Base-by-base conservation (phyloP, 2,888 invertebrate species). In the Drosophila borealis region DNA sequence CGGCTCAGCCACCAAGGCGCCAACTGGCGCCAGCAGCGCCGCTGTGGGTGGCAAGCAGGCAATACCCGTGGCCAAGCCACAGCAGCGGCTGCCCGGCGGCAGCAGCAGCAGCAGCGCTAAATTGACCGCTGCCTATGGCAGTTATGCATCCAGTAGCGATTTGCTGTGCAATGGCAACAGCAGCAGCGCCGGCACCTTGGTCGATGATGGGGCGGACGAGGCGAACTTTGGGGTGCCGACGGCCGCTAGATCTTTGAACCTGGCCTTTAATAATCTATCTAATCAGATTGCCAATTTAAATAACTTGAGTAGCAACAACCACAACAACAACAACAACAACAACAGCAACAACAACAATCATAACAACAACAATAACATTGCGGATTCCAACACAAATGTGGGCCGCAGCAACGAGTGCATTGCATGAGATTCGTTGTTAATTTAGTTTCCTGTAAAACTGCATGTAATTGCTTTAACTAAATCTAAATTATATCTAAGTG, bases 401-500 rank as follows among this genome's bases (percentile, higher is more conserved):
- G 87, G 87, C 55, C 75, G 74, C 65, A 90, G 63, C 78, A 89
- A 81, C 81, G 85, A 89, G 70, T 88, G 90, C 82, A 81, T 90
- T 84, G 91, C 91, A 91, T 91, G 90, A 91, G 81, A 83, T 78
- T 80, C 76, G 51, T 66, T 76, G 69, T 81, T 80, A 74, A 81
- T 82, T 77, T 76, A 85, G 78, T 81, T 74, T 49, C 34, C 14
- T 57, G 49, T 50, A 49, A 34, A 13, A 53, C 53, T 71, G 74
- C 74, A 64, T 51, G 63, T 73, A 67, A 46, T 44, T 67, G 55
- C 57, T 55, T 29, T 45, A 49, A 56, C 65, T 54, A 53, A 74
- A 64, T 14, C 48, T 48, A 44, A 39, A 10, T 10, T 21, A 29
- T 14, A 54, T 34, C 44, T 53, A 33, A 62, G 21, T 34, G 46